These are phyloP conservation scores for Urocolius indicus DNA, from an alignment of 2,113 vertebrate genomes.

Conservation along the genomic window DNA sequence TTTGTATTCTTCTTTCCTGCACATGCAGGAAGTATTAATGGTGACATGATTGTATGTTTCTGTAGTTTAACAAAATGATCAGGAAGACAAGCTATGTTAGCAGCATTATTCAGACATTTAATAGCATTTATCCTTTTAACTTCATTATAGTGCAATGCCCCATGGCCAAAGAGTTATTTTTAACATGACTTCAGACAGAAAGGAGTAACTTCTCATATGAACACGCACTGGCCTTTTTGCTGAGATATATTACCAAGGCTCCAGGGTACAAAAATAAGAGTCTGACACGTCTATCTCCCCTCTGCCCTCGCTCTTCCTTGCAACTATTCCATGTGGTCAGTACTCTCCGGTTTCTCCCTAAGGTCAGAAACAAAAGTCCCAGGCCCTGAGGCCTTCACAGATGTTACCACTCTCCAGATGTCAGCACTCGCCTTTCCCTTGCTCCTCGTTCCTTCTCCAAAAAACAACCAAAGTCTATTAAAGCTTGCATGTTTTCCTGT, in stretches of 20 bases:
- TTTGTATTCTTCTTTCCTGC: slow-evolving; percentile 63
- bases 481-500: not conserved
- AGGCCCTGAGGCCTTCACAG: not conserved
- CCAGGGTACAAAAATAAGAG: not conserved
- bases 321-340: slow-evolving; percentile 41
- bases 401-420: slow-evolving; percentile 54
- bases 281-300: not conserved
- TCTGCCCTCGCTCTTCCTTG: not conserved
- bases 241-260: slow-evolving; percentile 36
- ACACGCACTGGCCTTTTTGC: not conserved
- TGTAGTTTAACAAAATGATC: slow-evolving; percentile 69
- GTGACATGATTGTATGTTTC: slow-evolving; percentile 70
- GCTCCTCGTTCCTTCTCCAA: not conserved
- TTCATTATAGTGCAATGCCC: slow-evolving; percentile 59
- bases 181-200: slow-evolving; percentile 57
- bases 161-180: slow-evolving; percentile 56
- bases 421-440: slow-evolving; percentile 1
- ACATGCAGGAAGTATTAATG: slow-evolving; percentile 72
- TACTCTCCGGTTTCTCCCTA: slow-evolving; percentile 51
- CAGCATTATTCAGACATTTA: slow-evolving; percentile 74
- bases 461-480: fast-evolving
- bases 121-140: slow-evolving; percentile 74
- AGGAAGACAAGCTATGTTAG: slow-evolving; percentile 69
- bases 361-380: slow-evolving; percentile 47
- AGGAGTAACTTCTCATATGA: slow-evolving; percentile 32